Conservation (phyloP, 2,888 invertebrate genomes). For the Euproctis similis region DNA sequence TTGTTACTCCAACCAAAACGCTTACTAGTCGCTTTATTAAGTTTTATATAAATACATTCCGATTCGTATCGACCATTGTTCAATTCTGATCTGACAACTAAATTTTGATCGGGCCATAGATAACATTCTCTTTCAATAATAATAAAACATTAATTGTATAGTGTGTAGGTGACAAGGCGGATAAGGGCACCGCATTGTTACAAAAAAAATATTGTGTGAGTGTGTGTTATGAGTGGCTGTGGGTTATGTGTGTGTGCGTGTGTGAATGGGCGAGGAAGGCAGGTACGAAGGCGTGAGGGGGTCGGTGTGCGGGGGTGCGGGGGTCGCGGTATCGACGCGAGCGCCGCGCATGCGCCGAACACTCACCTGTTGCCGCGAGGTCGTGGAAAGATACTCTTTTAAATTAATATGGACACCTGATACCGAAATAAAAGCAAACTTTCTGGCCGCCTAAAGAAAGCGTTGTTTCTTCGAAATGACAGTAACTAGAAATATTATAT, state of each 20-base stretch:
- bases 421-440: constrained; percentile 61
- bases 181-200: no score
- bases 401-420: constrained; percentile 69
- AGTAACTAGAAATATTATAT: constrained; percentile 2
- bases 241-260: constrained; percentile 53
- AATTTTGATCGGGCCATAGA: no score
- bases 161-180: no score
- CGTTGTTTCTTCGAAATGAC: constrained; percentile 16
- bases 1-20: no score
- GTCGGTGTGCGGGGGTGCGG: constrained; percentile 32
- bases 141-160: no score
- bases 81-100: no score
- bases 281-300: constrained; percentile 28
- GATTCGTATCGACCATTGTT: no score
- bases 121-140: no score
- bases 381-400: constrained; percentile 71
- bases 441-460: constrained; percentile 27
- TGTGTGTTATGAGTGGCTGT: constrained; percentile 15
- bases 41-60: no score
- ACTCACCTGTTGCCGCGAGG: constrained; percentile 70
- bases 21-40: no score
- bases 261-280: constrained; percentile 60
- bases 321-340: constrained; percentile 64
- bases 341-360: constrained; percentile 62
- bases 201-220: constrained; percentile 17